These are phyloP conservation scores for Heteromormyrus szaboi DNA, from an alignment of 2,797 vertebrate species.

Conservation along the genomic window DNA sequence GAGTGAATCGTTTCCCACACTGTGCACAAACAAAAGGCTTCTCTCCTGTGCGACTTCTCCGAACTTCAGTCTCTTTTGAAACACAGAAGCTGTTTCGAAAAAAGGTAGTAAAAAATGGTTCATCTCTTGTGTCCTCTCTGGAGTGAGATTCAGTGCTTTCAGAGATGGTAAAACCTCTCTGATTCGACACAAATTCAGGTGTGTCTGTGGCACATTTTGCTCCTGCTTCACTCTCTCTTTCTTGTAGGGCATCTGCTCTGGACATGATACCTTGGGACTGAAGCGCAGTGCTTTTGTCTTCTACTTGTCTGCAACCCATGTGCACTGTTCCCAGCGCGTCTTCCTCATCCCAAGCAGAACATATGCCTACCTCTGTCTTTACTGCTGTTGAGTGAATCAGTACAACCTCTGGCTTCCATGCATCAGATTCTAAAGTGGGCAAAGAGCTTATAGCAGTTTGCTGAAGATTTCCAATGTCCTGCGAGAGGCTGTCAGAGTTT, in stretches of 20 bases:
- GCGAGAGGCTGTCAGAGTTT: not conserved
- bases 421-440: not conserved
- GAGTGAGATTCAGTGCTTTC: not conserved
- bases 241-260: not conserved
- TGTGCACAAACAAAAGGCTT: conserved; percentile 26
- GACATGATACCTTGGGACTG: not conserved
- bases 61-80: not conserved
- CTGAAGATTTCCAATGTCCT: not conserved
- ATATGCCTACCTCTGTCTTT: not conserved
- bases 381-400: conserved; percentile 7
- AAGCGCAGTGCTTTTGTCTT: not conserved
- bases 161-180: not conserved
- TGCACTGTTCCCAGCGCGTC: not conserved
- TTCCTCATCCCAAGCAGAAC: not conserved
- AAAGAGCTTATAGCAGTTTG: not conserved
- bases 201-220: not conserved
- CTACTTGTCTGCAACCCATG: not conserved
- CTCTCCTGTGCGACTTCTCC: not conserved
- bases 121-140: not conserved
- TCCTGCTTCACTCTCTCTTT: not conserved
- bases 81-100: conserved; percentile 6
- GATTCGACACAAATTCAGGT: not conserved
- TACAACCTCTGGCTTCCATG: conserved; percentile 4
- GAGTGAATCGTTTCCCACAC: conserved; percentile 31
- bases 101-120: conserved; percentile 1